These are phyloP conservation scores for Plectropomus leopardus DNA, from an alignment of 2,113 vertebrate species.

Conservation along the genomic window DNA sequence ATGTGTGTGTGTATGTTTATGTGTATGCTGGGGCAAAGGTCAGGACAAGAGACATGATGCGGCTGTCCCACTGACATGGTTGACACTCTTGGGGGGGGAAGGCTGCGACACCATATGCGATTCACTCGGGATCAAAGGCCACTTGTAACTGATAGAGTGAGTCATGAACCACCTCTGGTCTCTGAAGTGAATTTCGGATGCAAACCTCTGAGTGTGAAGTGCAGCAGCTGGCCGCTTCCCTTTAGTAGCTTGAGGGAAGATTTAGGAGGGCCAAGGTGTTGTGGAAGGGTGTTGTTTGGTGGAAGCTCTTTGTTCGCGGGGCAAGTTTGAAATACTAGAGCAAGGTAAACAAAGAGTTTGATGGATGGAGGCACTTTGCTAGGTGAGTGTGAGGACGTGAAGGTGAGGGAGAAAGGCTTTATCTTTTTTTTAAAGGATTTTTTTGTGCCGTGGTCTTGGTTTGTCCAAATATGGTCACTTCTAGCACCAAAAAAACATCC, in stretches of 20 bases:
- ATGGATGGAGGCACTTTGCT: background rate
- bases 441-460: background rate
- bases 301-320: conserved; percentile 16
- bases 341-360: conserved; percentile 21
- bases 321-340: conserved; percentile 4
- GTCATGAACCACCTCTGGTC: conserved; percentile 33
- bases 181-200: conserved; percentile 38
- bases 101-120: conserved; percentile 5
- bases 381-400: background rate
- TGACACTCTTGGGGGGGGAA: conserved; percentile 5
- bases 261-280: conserved; percentile 9
- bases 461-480: background rate
- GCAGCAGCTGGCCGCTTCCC: conserved; percentile 46
- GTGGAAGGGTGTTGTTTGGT: conserved; percentile 10
- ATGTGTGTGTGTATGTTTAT: conserved; percentile 31
- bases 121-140: conserved; percentile 47
- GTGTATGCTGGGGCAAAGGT: conserved; percentile 44
- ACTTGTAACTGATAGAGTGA: conserved; percentile 30
- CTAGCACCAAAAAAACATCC: too few species aligned
- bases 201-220: conserved; percentile 50
- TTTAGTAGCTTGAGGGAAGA: conserved; percentile 22
- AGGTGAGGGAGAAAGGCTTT: background rate
- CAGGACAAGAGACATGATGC: conserved; percentile 16
- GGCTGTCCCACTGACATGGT: conserved; percentile 41
- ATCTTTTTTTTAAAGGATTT: background rate